A percentile compares a stretch with the other conserved stretches of the same genome.
Conservation (phyloP, 2,113 vertebrate genomes). For the Talpa occidentalis region DNA sequence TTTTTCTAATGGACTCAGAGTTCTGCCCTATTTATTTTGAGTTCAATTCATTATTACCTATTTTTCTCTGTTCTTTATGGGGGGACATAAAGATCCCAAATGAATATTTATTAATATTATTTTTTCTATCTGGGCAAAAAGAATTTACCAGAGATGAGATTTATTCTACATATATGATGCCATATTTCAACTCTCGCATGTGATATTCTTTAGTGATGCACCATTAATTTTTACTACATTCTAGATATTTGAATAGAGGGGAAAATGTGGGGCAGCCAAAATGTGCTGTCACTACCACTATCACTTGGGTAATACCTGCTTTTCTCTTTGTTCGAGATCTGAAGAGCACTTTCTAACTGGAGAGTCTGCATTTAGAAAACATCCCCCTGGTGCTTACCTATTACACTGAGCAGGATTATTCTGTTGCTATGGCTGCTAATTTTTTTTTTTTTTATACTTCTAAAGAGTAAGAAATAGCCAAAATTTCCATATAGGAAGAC, state of each 20-base stretch:
- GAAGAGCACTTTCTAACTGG: not conserved
- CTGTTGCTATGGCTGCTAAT: too few species aligned
- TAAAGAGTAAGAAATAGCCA: not conserved
- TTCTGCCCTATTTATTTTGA: not conserved
- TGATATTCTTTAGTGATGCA: not conserved
- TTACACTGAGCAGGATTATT: not conserved
- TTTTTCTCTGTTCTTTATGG: not conserved
- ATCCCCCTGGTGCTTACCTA: not conserved
- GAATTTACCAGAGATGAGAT: not conserved
- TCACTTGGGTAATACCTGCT: not conserved
- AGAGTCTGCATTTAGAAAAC: not conserved
- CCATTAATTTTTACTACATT: not conserved
- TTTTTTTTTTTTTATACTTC: not conserved
- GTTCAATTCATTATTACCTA: not conserved
- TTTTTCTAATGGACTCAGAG: not conserved
- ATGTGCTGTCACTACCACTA: not conserved
- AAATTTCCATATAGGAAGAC: not conserved
- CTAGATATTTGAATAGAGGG: not conserved
- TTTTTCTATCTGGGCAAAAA: not conserved
- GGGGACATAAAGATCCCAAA: not conserved
- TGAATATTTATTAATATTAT: not conserved
- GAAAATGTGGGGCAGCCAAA: accelerated
- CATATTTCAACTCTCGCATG: not conserved
- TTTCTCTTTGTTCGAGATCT: not conserved
- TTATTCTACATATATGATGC: not conserved